Conservation (phyloP, 2,113 vertebrate genomes). For the Corythornis vintsioides region DNA sequence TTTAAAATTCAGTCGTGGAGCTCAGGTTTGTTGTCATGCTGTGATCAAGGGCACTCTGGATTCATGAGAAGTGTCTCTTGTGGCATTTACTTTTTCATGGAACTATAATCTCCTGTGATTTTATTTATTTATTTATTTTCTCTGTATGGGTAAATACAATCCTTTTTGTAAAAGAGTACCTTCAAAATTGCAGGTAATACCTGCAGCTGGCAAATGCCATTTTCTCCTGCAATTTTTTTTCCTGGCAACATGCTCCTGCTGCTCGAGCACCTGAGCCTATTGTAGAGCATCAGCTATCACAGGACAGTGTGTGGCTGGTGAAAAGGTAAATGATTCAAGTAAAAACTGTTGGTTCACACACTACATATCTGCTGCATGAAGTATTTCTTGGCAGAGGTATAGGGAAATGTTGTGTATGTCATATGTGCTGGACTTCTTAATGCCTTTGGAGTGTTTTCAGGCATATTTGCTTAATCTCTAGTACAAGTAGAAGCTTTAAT, state of each 20-base stretch:
- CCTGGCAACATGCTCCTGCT: not conserved
- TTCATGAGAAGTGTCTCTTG: not conserved
- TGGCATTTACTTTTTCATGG: slow-evolving; percentile 18
- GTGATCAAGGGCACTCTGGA: slow-evolving; percentile 32
- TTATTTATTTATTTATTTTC: not conserved
- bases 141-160: slow-evolving; percentile 29
- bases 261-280: not conserved
- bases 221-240: not conserved
- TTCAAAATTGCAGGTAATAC: not conserved
- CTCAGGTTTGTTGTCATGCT: slow-evolving; percentile 8
- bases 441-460: not conserved
- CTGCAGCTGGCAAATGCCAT: slow-evolving; percentile 22
- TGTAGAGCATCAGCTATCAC: not conserved
- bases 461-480: not conserved
- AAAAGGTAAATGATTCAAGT: not conserved
- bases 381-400: not conserved
- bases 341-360: not conserved
- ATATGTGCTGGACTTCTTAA: not conserved
- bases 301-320: not conserved
- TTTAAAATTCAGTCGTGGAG: not conserved
- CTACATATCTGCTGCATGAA: not conserved
- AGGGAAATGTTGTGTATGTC: not conserved
- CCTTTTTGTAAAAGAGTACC: not conserved
- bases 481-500: not conserved
- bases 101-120: not conserved